Base-by-base conservation (phyloP, 1,140 invertebrate species). In the Bombus terrestris region DNA sequence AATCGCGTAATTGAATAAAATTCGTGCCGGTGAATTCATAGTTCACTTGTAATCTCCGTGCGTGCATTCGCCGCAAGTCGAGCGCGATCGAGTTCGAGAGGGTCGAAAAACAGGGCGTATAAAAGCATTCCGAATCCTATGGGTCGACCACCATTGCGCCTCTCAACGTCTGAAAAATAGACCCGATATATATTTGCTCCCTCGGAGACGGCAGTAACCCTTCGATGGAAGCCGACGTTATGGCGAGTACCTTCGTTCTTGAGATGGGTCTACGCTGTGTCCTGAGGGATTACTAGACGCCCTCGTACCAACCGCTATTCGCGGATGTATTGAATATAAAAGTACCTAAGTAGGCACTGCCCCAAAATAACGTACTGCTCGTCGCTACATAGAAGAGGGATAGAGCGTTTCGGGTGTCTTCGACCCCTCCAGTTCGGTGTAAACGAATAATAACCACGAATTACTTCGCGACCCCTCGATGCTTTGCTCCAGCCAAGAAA, bases 291-390 rank as follows among this genome's bases (percentile, higher is more conserved):
- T 94, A 91, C 93, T 93, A 93, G 90, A 83, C 90, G 83, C 83
- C 91, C 88, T 71, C 88, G 28, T 62, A 74, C 89, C 77, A 83
- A 72, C 64, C 85, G 77, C 81, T 88, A 90, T 80, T 92, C 87
- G 92, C 93, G 80, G 92, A 94, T 93, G 93, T 95, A 94, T 95
- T 94, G 94, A 95, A 95, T 95, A 94, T 94, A 94, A 95, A 94
- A 94, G 94, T 91, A 93, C 82, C 92, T 92, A 94, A 94, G 93
- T 93, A 94, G 93, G 94, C 93, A 93, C 91, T 92, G 92, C 89
- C 72, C 72, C 83, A 82, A 91, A 93, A 93, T 95, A 94, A 94
- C 92, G 92, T 91, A 90, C 90, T 86, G 84, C 84, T 43, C 71
- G 69, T 66, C 68, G 41, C 57, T 87, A 73, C 74, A 79, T 86